Percentiles rank a stretch among this genome's conserved stretches.
Conservation (phyloP, 2,888 invertebrate genomes). For the Andricus curvator region DNA sequence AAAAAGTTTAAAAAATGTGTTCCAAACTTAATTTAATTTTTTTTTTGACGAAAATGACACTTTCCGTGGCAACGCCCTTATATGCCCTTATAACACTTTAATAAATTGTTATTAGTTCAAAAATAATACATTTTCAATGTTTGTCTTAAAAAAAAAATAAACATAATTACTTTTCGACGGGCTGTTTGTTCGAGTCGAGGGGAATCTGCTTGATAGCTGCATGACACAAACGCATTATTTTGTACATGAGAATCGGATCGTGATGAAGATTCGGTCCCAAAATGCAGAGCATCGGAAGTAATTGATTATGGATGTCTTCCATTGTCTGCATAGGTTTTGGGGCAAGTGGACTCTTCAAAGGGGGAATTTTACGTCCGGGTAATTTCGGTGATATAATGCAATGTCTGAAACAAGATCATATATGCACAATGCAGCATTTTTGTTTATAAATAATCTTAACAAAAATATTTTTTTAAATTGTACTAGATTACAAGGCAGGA, state of each 20-base stretch:
- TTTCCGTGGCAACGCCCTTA: neutral
- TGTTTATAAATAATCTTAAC: neutral
- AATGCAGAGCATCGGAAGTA: constrained; percentile 91
- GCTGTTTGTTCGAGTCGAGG: constrained; percentile 71
- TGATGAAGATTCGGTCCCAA: constrained; percentile 93
- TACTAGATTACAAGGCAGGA: neutral
- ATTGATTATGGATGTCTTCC: constrained; percentile 85
- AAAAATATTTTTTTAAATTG: neutral
- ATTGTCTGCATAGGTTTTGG: constrained; percentile 85
- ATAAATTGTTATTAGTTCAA: neutral
- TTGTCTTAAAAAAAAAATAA: neutral
- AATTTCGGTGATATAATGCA: constrained; percentile 87
- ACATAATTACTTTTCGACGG: constrained; percentile 61
- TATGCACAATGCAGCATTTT: neutral
- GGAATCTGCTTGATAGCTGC: constrained; percentile 71
- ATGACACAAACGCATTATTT: constrained; percentile 83
- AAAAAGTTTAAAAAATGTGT: no score
- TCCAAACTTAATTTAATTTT: no score
- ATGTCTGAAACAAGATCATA: constrained; percentile 80
- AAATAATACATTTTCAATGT: neutral
- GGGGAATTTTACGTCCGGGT: constrained; percentile 79
- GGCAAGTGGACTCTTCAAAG: constrained; percentile 81
- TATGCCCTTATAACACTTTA: neutral
- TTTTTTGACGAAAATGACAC: no score
- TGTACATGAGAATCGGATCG: constrained; percentile 94